These are phyloP conservation scores for Ornithoptera alexandrae DNA, from an alignment of 2,888 invertebrate genomes.

Conservation along the genomic window DNA sequence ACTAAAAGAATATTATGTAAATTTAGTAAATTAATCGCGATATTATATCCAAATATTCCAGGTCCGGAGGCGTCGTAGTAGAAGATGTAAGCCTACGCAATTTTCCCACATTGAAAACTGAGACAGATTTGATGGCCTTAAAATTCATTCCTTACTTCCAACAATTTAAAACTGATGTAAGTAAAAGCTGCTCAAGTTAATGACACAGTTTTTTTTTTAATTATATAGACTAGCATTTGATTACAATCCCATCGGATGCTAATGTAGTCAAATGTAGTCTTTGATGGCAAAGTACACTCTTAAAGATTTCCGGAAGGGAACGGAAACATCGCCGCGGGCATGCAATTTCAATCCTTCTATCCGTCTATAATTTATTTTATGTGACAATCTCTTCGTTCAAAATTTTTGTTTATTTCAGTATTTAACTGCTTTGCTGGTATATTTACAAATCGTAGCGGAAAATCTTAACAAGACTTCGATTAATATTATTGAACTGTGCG, in stretches of 20 bases:
- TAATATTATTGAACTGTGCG: slow-evolving; percentile 38
- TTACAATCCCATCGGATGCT: too few species aligned
- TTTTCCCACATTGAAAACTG: slow-evolving; percentile 33
- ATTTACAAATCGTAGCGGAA: slow-evolving; percentile 46
- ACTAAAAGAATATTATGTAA: background rate
- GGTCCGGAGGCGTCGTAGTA: slow-evolving; percentile 53
- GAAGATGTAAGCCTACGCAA: slow-evolving; percentile 44
- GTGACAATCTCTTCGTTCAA: too few species aligned
- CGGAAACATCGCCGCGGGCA: too few species aligned
- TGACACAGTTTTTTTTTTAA: too few species aligned
- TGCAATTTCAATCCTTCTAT: too few species aligned
- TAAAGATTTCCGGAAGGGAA: too few species aligned
- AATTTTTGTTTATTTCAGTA: slow-evolving; percentile 35
- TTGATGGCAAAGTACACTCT: too few species aligned
- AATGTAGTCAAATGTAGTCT: too few species aligned
- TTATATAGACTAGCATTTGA: too few species aligned
- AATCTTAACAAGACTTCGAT: slow-evolving; percentile 40
- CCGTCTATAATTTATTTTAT: too few species aligned
- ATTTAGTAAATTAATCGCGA: too few species aligned
- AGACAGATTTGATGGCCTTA: slow-evolving; percentile 37
- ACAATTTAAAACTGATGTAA: slow-evolving; percentile 38
- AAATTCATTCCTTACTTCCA: slow-evolving; percentile 44
- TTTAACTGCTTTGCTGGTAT: slow-evolving; percentile 35
- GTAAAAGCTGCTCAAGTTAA: slow-evolving; percentile 27
- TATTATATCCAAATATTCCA: slow-evolving; percentile 33